Conservation (phyloP, 2,888 invertebrate species). For the Eupithecia pulchellata region DNA sequence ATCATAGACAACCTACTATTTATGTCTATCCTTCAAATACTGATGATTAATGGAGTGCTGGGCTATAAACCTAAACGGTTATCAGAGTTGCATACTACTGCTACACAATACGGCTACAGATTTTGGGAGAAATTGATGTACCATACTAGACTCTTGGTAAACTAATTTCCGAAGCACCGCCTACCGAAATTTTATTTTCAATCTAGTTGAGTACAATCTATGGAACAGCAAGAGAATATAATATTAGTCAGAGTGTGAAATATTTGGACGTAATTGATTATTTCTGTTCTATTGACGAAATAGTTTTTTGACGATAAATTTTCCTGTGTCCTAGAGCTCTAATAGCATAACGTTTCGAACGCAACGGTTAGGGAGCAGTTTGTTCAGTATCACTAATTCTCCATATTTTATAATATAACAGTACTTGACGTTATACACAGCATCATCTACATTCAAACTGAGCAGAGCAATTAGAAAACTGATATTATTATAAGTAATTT, state of each 20-base stretch:
- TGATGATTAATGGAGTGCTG: neutral
- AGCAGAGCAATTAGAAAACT: too few species aligned
- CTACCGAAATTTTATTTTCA: too few species aligned
- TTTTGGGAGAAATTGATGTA: neutral
- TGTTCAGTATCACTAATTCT: neutral
- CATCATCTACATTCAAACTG: neutral
- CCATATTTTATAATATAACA: neutral
- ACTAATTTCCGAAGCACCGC: too few species aligned
- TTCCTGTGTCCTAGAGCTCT: neutral
- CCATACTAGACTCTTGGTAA: too few species aligned
- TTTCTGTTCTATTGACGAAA: neutral
- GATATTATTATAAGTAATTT: too few species aligned
- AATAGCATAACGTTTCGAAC: neutral
- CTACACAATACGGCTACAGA: neutral
- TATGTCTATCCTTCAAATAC: neutral
- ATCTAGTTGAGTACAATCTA: too few species aligned
- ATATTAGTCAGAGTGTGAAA: too few species aligned
- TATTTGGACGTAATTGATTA: too few species aligned
- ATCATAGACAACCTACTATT: neutral
- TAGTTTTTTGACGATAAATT: neutral
- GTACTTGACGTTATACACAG: neutral
- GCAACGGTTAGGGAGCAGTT: neutral
- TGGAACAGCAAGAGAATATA: too few species aligned
- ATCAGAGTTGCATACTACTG: neutral
- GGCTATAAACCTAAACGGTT: neutral